Evolutionary conservation across 2,888 invertebrate genomes (phyloP).

Genomic region (Euspilapteryx auroguttella): DNA sequence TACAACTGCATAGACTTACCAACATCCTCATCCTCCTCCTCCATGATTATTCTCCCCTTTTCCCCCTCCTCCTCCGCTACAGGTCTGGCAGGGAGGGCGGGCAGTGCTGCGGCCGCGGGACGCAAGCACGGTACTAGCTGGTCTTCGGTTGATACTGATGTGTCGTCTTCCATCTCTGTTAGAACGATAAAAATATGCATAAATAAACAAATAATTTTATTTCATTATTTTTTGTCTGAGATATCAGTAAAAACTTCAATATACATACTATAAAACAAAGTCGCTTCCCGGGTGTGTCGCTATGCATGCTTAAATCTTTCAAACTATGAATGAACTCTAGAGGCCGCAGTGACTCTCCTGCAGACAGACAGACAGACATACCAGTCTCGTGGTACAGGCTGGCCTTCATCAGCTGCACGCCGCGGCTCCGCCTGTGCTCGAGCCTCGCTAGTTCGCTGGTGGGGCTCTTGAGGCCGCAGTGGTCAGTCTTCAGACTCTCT

Average conservation of each 20-base stretch:
- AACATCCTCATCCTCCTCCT: no score
- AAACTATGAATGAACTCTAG: no score
- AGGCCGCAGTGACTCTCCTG: neutral
- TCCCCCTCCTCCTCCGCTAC: constrained; percentile 7
- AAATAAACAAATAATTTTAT: no score
- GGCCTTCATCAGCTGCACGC: constrained; percentile 82
- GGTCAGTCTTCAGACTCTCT: constrained; percentile 9
- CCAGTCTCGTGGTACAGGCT: constrained; percentile 66
- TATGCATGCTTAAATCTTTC: no score
- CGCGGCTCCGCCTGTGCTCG: constrained; percentile 66
- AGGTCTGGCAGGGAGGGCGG: constrained; percentile 5
- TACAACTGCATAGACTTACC: no score
- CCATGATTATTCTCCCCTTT: no score
- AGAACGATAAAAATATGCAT: neutral
- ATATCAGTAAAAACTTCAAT: no score
- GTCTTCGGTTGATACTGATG: constrained; percentile 36
- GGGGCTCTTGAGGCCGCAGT: constrained; percentile 48
- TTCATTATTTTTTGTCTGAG: no score
- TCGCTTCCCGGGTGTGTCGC: no score
- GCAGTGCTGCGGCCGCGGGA: constrained; percentile 7
- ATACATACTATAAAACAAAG: no score
- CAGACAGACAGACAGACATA: constrained; percentile 10
- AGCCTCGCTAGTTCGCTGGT: constrained; percentile 64
- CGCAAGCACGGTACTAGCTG: constrained; percentile 35
- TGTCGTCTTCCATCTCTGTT: constrained; percentile 38